Evolutionary conservation across 1,140 invertebrate genomes (phyloP).

Genomic region (Phymastichus coffea): DNA sequence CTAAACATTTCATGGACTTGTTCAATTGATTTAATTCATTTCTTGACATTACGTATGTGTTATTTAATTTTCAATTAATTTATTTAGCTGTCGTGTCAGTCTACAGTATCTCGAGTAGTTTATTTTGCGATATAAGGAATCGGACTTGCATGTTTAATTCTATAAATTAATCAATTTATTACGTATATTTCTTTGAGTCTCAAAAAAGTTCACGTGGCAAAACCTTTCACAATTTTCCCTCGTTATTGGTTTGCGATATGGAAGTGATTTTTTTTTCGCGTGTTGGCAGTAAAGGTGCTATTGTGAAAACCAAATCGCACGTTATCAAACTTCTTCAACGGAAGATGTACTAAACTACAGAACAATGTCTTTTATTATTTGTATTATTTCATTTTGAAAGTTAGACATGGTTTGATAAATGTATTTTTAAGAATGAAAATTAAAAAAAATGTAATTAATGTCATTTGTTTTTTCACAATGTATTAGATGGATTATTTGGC

Average conservation of each 20-base stretch:
- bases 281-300: constrained; percentile 4
- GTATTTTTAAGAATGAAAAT: too few relatives aligned
- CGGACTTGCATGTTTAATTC: constrained; percentile 10
- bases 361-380: too few relatives aligned
- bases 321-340: too few relatives aligned
- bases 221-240: background rate
- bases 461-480: constrained; percentile 17
- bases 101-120: constrained; percentile 3
- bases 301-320: constrained; percentile 13
- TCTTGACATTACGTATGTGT: too few relatives aligned
- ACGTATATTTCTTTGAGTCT: background rate
- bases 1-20: too few relatives aligned
- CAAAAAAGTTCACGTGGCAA: constrained; percentile 12
- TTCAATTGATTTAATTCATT: too few relatives aligned
- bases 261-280: constrained; percentile 2
- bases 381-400: too few relatives aligned
- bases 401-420: too few relatives aligned
- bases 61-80: too few relatives aligned
- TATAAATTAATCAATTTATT: background rate
- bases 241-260: constrained; percentile 4
- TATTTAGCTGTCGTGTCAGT: constrained; percentile 16
- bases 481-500: constrained; percentile 12
- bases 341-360: too few relatives aligned
- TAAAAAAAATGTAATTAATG: constrained; percentile 4
- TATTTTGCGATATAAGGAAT: constrained; percentile 6